Evolutionary conservation across 92 coral and sea anemone genomes (phyloP), one percentile per base, ranked within the genome.

Genomic region (Phenganax marumi): DNA sequence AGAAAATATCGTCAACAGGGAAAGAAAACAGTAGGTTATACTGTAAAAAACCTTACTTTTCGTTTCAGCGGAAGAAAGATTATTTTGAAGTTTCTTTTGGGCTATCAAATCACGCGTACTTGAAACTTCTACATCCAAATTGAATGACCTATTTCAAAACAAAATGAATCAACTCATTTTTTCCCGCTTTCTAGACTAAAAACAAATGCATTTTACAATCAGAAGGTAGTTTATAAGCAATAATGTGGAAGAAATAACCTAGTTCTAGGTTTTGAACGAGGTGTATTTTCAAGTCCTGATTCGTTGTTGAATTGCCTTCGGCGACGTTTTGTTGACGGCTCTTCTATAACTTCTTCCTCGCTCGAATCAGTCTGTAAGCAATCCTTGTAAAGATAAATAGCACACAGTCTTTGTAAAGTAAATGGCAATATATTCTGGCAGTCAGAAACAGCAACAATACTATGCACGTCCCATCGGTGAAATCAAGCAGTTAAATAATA

Each of bases 341-440:
- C 72, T 48, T 46, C 49, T 3, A 46, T 25, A 33, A 33, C 43
- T 10, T 43, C 83, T n/a, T 78, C 51, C n/a, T 78, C 83, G 43
- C 83, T 78, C 21, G 83, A 78, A 48, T 78, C 83, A 11, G 46
- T 56, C 46, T 61, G 43, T 24, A 78, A 49, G 54, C 83, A 78
- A 63, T 46, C 73, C 73, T 74, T 12, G 8, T 26, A 76, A 54
- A 55, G 50, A 25, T 56, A 39, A 25, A 54, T 23, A 3, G 2
- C 47, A 8, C 23, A 72, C 47, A 72, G 2, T 7, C 77, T 72
- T 3, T 8, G 22, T 50, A 16, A 8, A 72, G 26, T 3, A 12
- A 26, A 14, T 1, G 22, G 17, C 77, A 71, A 21, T 24, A 17
- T 48, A 71, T 13, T 70, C 53, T 43, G n/a, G 12, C 75, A 33